phyloP scores from a whole-genome alignment of 2,888 invertebrate genomes.

The Cephalotes varians region DNA sequence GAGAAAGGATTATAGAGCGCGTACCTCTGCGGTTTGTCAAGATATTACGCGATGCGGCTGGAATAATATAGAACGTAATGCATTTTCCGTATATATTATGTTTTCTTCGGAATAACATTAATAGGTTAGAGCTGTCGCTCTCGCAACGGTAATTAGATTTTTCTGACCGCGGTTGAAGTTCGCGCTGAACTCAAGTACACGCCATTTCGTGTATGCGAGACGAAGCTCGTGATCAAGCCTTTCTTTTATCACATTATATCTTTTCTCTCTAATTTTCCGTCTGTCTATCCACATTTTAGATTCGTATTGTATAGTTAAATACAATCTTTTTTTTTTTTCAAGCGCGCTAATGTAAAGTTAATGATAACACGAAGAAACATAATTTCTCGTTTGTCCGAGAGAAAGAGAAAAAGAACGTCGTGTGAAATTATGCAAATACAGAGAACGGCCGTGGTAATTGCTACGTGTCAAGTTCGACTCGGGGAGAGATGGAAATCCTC shows the following conservation, averaged over 20 bases:
- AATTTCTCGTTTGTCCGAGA: constrained; percentile 1
- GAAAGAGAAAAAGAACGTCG: neutral
- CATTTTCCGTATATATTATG: neutral
- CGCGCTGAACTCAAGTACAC: constrained; percentile 1
- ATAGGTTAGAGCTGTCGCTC: constrained; percentile 20
- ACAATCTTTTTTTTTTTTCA: neutral
- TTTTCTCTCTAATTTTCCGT: constrained; percentile 17
- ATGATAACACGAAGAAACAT: neutral
- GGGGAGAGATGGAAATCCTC: neutral
- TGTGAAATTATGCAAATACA: constrained; percentile 24
- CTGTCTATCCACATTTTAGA: neutral
- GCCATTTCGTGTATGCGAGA: neutral
- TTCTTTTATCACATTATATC: neutral
- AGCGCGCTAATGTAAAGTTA: neutral
- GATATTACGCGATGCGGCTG: constrained; percentile 14
- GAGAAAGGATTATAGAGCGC: constrained; percentile 28
- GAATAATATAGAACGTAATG: constrained; percentile 5
- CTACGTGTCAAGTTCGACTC: constrained; percentile 34
- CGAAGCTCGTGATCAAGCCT: neutral
- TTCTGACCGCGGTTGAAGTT: constrained; percentile 11
- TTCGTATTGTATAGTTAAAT: neutral
- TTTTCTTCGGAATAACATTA: neutral
- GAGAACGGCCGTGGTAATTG: constrained; percentile 6
- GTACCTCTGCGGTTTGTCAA: constrained; percentile 28
- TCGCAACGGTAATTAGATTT: constrained; percentile 43